phyloP scores from a whole-genome alignment of 2,797 vertebrate genomes.

The Schizothorax lantsangensis region DNA sequence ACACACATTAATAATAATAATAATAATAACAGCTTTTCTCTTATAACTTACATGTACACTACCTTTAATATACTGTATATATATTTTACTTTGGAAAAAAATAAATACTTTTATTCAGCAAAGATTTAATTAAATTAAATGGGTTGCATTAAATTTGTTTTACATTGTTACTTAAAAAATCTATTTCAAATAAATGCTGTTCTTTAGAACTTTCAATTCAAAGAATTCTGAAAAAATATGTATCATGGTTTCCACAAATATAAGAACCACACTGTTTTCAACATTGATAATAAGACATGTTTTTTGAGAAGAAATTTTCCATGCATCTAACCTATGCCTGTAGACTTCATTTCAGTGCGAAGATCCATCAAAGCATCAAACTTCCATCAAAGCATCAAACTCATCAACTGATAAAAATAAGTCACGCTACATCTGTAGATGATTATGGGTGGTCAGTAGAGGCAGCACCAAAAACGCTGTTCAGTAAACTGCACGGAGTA shows the following conservation, averaged over 20 bases:
- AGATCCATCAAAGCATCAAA: not conserved
- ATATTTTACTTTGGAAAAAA: too few species aligned
- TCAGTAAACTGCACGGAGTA: slow-evolving; percentile 21
- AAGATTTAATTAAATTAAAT: too few species aligned
- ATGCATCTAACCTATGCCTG: not conserved
- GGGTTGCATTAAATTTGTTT: too few species aligned
- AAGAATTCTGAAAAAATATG: not conserved
- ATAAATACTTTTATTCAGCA: too few species aligned
- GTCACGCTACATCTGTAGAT: not conserved
- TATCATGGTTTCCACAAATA: not conserved
- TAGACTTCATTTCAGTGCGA: not conserved
- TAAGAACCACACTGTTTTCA: not conserved
- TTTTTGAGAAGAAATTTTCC: not conserved
- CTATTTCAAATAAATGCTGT: not conserved
- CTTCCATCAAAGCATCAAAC: not conserved
- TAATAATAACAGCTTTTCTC: not conserved
- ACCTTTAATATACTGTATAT: not conserved
- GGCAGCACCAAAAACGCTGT: not conserved
- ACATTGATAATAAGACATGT: not conserved
- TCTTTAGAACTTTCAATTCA: not conserved
- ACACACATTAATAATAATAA: too few species aligned
- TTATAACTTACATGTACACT: not conserved
- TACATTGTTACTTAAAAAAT: not conserved
- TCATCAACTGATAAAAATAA: not conserved
- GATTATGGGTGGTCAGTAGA: not conserved